Percentiles rank a stretch among this genome's conserved stretches.
Conservation (phyloP, 2,888 invertebrate genomes). For the Andrena camellia region DNA sequence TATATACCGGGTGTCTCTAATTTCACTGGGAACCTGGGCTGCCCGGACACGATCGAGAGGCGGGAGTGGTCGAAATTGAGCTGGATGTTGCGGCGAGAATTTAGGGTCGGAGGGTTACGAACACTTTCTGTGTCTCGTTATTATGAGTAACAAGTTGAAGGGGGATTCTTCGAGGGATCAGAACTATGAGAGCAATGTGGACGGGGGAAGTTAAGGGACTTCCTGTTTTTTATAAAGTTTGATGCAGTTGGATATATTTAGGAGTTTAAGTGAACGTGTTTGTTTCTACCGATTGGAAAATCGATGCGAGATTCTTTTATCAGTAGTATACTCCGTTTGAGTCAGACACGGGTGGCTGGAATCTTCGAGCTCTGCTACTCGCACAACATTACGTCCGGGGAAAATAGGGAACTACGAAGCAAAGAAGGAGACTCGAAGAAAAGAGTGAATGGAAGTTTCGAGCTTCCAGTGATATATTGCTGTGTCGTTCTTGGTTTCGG, state of each 20-base stretch:
- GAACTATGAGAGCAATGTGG: too few species aligned
- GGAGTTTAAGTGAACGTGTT: too few species aligned
- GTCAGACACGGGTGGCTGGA: too few species aligned
- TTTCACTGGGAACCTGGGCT: constrained; percentile 31
- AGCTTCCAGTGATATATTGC: neutral
- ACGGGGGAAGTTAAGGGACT: too few species aligned
- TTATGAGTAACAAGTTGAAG: neutral
- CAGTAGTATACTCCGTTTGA: too few species aligned
- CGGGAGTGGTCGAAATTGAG: constrained; percentile 32
- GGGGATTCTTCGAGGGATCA: neutral
- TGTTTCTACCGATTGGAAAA: too few species aligned
- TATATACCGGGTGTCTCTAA: constrained; percentile 63
- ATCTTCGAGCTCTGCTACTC: neutral
- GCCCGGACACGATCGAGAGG: constrained; percentile 11
- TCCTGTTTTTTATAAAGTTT: too few species aligned
- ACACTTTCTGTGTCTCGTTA: neutral
- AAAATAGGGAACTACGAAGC: neutral
- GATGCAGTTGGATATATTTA: too few species aligned
- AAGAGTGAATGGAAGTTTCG: neutral
- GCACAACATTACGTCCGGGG: neutral
- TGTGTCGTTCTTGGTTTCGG: neutral
- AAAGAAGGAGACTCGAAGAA: neutral
- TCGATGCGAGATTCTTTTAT: too few species aligned
- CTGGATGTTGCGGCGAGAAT: constrained; percentile 4
- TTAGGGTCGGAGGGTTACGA: neutral